These are phyloP conservation scores for Megalonaias nervosa DNA, from an alignment of 1,140 invertebrate genomes.

Conservation along the genomic window DNA sequence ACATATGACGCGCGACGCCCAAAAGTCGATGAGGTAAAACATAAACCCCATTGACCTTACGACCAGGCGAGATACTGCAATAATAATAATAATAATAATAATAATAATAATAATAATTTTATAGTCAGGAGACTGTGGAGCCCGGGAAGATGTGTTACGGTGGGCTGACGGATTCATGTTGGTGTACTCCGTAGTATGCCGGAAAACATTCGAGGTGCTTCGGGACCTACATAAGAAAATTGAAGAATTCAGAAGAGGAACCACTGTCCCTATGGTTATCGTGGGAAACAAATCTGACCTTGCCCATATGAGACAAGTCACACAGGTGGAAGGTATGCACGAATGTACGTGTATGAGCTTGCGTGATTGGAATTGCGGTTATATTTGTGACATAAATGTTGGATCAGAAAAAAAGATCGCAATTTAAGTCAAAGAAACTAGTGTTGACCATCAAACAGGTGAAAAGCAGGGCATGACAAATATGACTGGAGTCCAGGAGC, in stretches of 20 bases:
- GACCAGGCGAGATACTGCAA: not conserved
- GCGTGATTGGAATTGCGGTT: too few relatives aligned
- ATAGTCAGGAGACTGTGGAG: conserved; percentile 53
- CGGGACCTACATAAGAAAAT: conserved; percentile 49
- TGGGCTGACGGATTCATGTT: conserved; percentile 91
- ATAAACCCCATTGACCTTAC: not conserved
- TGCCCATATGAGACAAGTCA: conserved; percentile 56
- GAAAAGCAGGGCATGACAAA: too few relatives aligned
- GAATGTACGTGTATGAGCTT: too few relatives aligned
- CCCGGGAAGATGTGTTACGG: conserved; percentile 83
- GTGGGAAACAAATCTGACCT: conserved; percentile 62
- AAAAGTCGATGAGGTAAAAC: not conserved
- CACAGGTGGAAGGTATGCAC: conserved; percentile 55
- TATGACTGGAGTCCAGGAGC: too few relatives aligned
- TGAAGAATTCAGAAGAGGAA: conserved; percentile 53
- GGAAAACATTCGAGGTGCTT: conserved; percentile 81
- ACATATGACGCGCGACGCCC: not conserved
- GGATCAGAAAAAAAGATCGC: too few relatives aligned
- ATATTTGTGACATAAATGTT: too few relatives aligned
- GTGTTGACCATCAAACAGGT: too few relatives aligned
- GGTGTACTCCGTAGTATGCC: conserved; percentile 93
- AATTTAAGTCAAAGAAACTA: too few relatives aligned
- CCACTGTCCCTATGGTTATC: conserved; percentile 53
- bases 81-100: not conserved
- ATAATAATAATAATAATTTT: not conserved